phyloP scores from a whole-genome alignment of 2,888 invertebrate genomes.

The Drosophila conformis region DNA sequence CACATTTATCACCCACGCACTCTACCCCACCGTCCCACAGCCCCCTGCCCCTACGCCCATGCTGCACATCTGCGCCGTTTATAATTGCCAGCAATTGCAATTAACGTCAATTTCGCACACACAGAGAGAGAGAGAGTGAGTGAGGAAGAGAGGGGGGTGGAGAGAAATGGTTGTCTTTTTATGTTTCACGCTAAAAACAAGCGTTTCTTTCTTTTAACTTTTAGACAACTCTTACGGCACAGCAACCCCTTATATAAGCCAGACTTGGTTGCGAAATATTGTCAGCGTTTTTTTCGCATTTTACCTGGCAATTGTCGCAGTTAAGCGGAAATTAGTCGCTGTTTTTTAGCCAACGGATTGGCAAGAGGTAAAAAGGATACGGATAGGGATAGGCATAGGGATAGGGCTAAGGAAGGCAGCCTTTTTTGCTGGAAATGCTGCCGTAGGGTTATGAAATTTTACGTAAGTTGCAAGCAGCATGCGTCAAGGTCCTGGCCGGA shows the following conservation, averaged over 20 bases:
- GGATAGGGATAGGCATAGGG: not conserved
- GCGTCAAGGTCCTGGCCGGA: slow-evolving; percentile 42
- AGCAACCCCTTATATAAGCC: slow-evolving; percentile 77
- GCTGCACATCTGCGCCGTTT: slow-evolving; percentile 74
- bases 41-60: not conserved
- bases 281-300: slow-evolving; percentile 22
- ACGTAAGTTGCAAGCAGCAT: slow-evolving; percentile 64
- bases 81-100: slow-evolving; percentile 74
- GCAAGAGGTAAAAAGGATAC: slow-evolving; percentile 78
- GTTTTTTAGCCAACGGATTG: slow-evolving; percentile 80
- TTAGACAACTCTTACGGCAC: slow-evolving; percentile 28
- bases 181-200: slow-evolving; percentile 20
- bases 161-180: slow-evolving; percentile 18
- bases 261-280: slow-evolving; percentile 57
- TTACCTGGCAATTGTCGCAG: slow-evolving; percentile 44
- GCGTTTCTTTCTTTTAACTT: slow-evolving; percentile 27
- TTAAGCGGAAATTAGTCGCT: slow-evolving; percentile 61
- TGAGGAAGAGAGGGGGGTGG: not conserved
- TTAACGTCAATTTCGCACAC: slow-evolving; percentile 53
- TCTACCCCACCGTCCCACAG: not conserved
- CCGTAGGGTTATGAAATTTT: slow-evolving; percentile 80
- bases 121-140: not conserved
- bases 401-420: slow-evolving; percentile 36
- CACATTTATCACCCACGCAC: slow-evolving; percentile 77
- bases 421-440: slow-evolving; percentile 49